These are phyloP conservation scores for Mustela nigripes DNA, from an alignment of 2,113 vertebrate genomes.

Conservation along the genomic window DNA sequence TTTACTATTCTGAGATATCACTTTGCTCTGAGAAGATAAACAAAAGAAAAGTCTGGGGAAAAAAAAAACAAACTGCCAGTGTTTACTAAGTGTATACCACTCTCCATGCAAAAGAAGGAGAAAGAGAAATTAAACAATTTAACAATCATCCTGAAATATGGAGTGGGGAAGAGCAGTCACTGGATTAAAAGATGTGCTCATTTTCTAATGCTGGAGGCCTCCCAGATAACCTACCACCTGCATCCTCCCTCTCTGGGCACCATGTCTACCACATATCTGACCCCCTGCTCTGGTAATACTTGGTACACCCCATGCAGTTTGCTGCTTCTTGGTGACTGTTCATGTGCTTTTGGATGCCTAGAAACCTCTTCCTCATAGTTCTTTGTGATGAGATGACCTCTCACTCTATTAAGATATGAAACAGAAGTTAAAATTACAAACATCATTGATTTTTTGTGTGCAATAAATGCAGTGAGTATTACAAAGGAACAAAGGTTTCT, in stretches of 20 bases:
- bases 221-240: too few relatives aligned
- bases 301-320: fast-evolving
- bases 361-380: not conserved
- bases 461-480: not conserved
- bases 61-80: not conserved
- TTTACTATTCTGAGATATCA: not conserved
- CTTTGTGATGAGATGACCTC: not conserved
- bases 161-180: not conserved
- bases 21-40: not conserved
- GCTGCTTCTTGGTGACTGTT: not conserved
- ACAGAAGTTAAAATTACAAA: not conserved
- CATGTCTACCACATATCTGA: too few relatives aligned
- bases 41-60: not conserved
- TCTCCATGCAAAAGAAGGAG: not conserved
- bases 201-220: not conserved
- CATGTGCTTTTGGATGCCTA: not conserved
- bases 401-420: not conserved
- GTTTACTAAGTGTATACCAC: not conserved
- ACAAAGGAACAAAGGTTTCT: not conserved
- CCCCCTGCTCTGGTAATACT: fast-evolving
- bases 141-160: not conserved
- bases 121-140: not conserved
- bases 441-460: not conserved
- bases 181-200: not conserved
- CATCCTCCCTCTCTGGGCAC: not conserved